Conservation (phyloP, 2,113 vertebrate species). For the Nansenia antarctica region DNA sequence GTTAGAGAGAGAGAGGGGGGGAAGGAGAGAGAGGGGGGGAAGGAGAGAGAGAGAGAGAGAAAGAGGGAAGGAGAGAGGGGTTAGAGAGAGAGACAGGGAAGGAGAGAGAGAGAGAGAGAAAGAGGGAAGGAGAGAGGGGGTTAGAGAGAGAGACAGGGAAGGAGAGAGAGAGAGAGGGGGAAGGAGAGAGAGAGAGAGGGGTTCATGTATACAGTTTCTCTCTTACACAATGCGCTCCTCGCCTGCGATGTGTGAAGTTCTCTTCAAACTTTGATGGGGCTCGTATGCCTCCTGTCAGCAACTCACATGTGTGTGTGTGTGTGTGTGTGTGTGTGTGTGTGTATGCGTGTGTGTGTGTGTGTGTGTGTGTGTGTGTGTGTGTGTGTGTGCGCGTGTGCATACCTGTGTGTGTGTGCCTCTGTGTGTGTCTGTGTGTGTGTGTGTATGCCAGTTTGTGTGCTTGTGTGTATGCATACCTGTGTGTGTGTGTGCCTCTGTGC, state of each 20-base stretch:
- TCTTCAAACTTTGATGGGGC: conserved; percentile 64
- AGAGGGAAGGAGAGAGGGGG: not conserved
- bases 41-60: not conserved
- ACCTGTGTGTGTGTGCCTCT: not conserved
- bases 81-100: not conserved
- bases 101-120: not conserved
- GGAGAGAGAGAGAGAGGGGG: not conserved
- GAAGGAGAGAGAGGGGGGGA: not conserved
- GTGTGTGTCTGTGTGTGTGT: not conserved
- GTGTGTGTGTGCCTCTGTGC: not conserved
- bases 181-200: not conserved
- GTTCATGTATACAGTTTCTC: no score
- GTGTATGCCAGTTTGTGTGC: not conserved
- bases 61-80: not conserved
- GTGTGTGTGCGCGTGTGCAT: not conserved
- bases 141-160: not conserved
- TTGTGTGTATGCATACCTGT: not conserved
- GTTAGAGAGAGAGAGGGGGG: not conserved
- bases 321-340: not conserved
- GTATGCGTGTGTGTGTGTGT: not conserved
- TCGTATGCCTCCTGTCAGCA: conserved; percentile 27
- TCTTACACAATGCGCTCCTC: not conserved
- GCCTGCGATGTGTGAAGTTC: conserved; percentile 55
- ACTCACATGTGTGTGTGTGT: not conserved
- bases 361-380: not conserved